Base-by-base conservation (phyloP, 2,888 invertebrate genomes). In the Drosophila niveifrons region DNA sequence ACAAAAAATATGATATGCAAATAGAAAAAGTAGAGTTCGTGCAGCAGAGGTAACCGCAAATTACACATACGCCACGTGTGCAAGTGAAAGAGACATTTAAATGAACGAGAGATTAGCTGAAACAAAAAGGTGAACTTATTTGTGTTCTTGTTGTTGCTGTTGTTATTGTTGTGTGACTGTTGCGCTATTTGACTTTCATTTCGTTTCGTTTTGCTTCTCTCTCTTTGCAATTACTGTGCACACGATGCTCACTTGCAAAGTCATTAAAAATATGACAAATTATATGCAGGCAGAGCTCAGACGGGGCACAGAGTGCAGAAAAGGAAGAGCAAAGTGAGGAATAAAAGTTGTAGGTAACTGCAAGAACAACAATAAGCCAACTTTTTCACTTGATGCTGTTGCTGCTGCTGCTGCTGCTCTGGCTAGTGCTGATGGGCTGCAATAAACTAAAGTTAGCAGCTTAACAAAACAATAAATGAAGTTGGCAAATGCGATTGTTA, bases 381-480 rank as follows among this genome's bases (percentile, higher is more conserved):
- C 68, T 86, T 80, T 73, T 68, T 57, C 56, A 56, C 61, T 61
- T 65, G 66, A 31, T 66, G 48, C 56, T n/a, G n/a, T n/a, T 64
- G 61, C 18, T 56, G 68, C 23, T 62, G 57, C 46, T 66, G 61
- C 15, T 56, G 68, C 13, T 62, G 57, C 48, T 66, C 56, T 41
- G 28, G 55, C 61, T 62, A 66, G 47, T 66, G 78, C 63, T 78
- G 81, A 80, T 76, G 81, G 71, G 65, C 68, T 71, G 80, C 86
- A 82, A 82, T 88, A 85, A 88, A 85, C 82, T 79, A 82, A 88
- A 85, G 85, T 85, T 85, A 85, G 86, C 86, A 85, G 86, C 88
- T 85, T 85, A 85, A 85, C 85, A 88, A 88, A 85, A 85, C 88
- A 85, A 85, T 85, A 88, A 88, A 85, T 88, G 88, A 88, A 85